A percentile compares a stretch with the other conserved stretches of the same genome.
Evolutionary conservation across 2,888 invertebrate species (phyloP).

Genomic region (Lordiphosa andalusiaca): DNA sequence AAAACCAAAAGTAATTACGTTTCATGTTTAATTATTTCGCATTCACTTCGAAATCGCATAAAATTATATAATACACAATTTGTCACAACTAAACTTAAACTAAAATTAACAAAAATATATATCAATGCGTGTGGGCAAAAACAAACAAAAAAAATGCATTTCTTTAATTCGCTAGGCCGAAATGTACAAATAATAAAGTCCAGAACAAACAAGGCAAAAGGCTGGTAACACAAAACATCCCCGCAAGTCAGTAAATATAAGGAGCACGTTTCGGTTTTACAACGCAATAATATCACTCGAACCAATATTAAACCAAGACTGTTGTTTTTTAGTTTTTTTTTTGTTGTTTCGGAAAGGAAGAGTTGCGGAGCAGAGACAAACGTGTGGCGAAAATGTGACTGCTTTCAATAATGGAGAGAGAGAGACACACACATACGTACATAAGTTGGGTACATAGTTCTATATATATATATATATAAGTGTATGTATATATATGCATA

Average conservation of each 20-base stretch:
- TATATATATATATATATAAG: constrained; percentile 45
- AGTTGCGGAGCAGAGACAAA: constrained; percentile 6
- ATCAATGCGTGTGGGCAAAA: constrained; percentile 16
- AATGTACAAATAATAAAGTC: constrained; percentile 37
- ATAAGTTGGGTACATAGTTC: too few species aligned
- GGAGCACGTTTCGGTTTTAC: constrained; percentile 18
- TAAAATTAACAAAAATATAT: constrained; percentile 59
- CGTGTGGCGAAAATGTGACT: constrained; percentile 41
- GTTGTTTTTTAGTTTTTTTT: constrained; percentile 10
- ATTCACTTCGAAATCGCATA: constrained; percentile 70
- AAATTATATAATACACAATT: constrained; percentile 76
- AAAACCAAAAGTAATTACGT: constrained; percentile 32
- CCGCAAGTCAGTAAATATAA: constrained; percentile 20
- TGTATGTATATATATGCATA: constrained; percentile 48
- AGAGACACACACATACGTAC: too few species aligned
- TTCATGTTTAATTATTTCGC: constrained; percentile 54
- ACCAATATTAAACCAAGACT: constrained; percentile 34
- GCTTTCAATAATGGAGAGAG: constrained; percentile 45
- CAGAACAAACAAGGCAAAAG: constrained; percentile 26
- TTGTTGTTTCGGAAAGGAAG: too few species aligned
- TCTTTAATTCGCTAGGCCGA: constrained; percentile 25
- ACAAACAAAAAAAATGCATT: constrained; percentile 55
- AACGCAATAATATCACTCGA: constrained; percentile 55
- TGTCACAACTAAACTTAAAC: constrained; percentile 71
- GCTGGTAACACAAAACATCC: constrained; percentile 14